Evolutionary conservation across 2,888 invertebrate genomes (phyloP), one percentile per base, ranked within the genome.

Genomic region (Candidula unifasciata): DNA sequence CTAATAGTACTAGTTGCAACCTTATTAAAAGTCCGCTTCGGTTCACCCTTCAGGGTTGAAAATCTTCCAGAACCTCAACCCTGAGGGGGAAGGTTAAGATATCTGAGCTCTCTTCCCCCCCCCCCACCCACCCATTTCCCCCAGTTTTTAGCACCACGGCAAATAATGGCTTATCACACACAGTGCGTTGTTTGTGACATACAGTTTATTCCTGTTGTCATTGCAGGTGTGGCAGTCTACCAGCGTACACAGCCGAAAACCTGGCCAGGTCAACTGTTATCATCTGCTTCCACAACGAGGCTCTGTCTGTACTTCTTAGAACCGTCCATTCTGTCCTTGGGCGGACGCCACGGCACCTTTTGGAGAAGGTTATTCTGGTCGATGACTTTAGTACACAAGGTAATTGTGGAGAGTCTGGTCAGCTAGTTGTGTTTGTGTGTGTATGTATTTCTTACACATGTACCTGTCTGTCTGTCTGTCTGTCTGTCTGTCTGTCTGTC

Each of bases 301-400:
- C 99, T 1, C 99, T 99, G 99, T 97, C 98, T 0, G 98, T 99
- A 24, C 95, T 99, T 37, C 94, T 99, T 85, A 95, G 99, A 81
- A 99, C 99, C 0, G 98, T 99, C 0, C 98, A 99, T 94, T 98
- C 98, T 10, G 97, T 99, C 24, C 94, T 99, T 83, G 98, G 99
- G 93, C 95, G 98, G 88, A 98, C 99, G 0, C 99, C 99, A 0
- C 94, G 95, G 18, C 96, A 96, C 90, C 95, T 99, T 82, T 96
- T 99, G 90, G 96, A 97, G 91, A 98, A 98, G 93, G 96, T 99
- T 84, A 96, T 99, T 90, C 95, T 99, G 5, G 99, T 99, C 21
- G 99, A 99, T 93, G 99, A 99, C 87, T 93, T 90, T 87, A 93
- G 93, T 0, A 98, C 98, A 82, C 90, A 92, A 89, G 91, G 93